These are phyloP conservation scores for Dusona sp. DNA, from an alignment of 2,888 invertebrate genomes.

Conservation along the genomic window DNA sequence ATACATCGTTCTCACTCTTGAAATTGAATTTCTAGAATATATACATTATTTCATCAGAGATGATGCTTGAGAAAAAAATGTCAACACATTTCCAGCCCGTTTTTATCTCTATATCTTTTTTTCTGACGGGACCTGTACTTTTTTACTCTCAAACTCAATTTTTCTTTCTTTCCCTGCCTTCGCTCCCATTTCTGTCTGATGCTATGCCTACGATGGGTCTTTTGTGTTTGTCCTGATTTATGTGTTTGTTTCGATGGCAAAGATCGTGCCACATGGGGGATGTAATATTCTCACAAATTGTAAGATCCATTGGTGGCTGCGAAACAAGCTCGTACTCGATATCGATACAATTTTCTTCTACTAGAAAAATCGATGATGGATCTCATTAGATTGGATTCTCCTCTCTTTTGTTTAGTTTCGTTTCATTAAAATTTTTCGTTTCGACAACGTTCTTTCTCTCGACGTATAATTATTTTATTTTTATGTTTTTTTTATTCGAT, in stretches of 20 bases:
- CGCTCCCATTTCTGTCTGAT: slow-evolving; percentile 14
- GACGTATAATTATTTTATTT: not conserved
- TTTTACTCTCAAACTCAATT: not conserved
- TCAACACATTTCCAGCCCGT: not conserved
- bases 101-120: not conserved
- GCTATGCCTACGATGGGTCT: slow-evolving; percentile 53
- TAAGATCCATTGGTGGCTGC: slow-evolving; percentile 74
- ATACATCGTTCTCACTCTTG: slow-evolving; percentile 37
- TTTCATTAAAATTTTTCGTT: not conserved
- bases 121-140: not conserved
- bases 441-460: slow-evolving; percentile 18
- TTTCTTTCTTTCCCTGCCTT: not conserved
- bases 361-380: slow-evolving; percentile 73
- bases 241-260: slow-evolving; percentile 3
- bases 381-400: too few relatives aligned
- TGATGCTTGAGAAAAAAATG: slow-evolving; percentile 30
- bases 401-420: not conserved
- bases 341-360: slow-evolving; percentile 78
- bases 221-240: not conserved
- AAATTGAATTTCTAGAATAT: slow-evolving; percentile 57
- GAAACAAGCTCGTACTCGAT: slow-evolving; percentile 73
- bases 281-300: slow-evolving; percentile 79
- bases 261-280: slow-evolving; percentile 73
- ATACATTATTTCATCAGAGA: slow-evolving; percentile 37
- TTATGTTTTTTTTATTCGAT: too few relatives aligned